Evolutionary conservation across 2,113 vertebrate genomes (phyloP).

Genomic region (Ciconia boyciana): DNA sequence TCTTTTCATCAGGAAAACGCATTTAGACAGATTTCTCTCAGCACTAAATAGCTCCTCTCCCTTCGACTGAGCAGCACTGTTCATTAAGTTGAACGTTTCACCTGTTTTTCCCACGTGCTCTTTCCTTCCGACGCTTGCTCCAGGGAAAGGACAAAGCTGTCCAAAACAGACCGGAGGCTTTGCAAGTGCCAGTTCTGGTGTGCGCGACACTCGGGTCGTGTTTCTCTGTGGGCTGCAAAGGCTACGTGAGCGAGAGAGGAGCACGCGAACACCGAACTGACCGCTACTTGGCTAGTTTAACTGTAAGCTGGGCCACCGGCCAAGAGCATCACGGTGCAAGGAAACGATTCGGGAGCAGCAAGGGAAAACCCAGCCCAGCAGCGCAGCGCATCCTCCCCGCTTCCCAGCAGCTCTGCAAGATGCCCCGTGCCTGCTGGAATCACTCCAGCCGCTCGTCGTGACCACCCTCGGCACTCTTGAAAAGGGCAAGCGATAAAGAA

Average conservation of each 20-base stretch:
- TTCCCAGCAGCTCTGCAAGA: background rate
- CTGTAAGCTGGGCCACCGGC: accelerated
- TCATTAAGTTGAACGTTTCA: background rate
- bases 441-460: background rate
- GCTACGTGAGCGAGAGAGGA: background rate
- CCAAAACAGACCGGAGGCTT: background rate
- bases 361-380: background rate
- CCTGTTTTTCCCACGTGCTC: background rate
- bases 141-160: background rate
- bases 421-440: background rate
- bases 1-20: background rate
- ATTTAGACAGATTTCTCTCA: background rate
- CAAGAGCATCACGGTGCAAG: background rate
- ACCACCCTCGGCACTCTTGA: background rate
- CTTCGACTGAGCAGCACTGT: background rate
- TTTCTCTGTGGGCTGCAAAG: background rate
- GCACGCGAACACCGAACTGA: accelerated
- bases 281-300: too few species aligned
- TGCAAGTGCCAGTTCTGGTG: too few species aligned
- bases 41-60: background rate
- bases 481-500: background rate
- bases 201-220: accelerated
- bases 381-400: background rate
- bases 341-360: background rate
- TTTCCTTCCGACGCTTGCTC: background rate